phyloP scores from a whole-genome alignment of 1,140 invertebrate genomes.

The Musca vetustissima region DNA sequence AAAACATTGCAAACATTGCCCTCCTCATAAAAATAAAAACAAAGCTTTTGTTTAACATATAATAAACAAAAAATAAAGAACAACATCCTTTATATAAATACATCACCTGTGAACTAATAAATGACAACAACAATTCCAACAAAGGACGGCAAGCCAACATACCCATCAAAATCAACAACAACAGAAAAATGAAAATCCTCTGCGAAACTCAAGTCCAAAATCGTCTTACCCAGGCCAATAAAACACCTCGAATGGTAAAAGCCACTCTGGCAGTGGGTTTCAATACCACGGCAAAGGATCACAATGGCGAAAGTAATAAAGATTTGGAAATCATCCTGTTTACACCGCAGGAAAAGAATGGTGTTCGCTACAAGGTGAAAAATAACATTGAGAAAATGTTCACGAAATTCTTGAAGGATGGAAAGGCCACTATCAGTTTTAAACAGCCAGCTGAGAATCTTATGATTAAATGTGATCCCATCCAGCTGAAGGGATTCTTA shows the following conservation, averaged over 20 bases:
- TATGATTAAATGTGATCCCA: conserved; percentile 66
- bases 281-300: conserved; percentile 46
- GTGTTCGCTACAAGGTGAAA: conserved; percentile 68
- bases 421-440: conserved; percentile 73
- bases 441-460: conserved; percentile 70
- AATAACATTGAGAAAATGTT: conserved; percentile 67
- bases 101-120: too few species aligned
- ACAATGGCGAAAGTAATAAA: conserved; percentile 37
- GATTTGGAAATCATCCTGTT: conserved; percentile 67
- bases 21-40: not conserved
- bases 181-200: conserved; percentile 65
- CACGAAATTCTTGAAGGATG: conserved; percentile 69
- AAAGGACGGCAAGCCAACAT: too few species aligned
- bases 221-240: conserved; percentile 56
- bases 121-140: not conserved
- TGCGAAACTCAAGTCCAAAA: conserved; percentile 68
- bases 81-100: not conserved
- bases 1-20: too few species aligned
- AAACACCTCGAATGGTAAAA: conserved; percentile 58
- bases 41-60: not conserved
- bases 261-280: conserved; percentile 68
- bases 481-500: conserved; percentile 71
- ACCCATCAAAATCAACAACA: too few species aligned
- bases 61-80: not conserved
- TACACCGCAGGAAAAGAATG: conserved; percentile 65